phyloP scores from a whole-genome alignment of 2,113 vertebrate genomes.

The Callionymus lyra region DNA sequence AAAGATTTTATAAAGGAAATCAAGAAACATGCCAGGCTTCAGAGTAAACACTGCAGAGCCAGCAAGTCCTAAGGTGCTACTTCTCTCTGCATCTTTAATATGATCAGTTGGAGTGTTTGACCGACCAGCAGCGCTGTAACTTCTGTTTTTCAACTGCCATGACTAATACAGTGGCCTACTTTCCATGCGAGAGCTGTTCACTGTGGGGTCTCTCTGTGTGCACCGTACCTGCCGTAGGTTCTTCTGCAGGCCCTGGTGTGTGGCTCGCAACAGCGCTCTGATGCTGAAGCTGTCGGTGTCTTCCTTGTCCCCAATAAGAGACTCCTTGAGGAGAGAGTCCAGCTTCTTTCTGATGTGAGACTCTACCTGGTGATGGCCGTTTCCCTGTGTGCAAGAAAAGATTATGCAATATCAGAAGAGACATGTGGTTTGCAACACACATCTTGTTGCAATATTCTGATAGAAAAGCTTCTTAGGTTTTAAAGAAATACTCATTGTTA shows the following conservation, averaged over 20 bases:
- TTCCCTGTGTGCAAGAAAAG: constrained; percentile 61
- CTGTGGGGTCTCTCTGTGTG: background rate
- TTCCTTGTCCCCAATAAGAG: constrained; percentile 90
- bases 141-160: constrained; percentile 13
- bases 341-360: constrained; percentile 91
- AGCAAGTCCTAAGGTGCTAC: background rate
- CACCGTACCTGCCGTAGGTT: constrained; percentile 83
- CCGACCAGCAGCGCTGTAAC: constrained; percentile 1
- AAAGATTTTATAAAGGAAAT: background rate
- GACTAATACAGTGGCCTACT: constrained; percentile 39
- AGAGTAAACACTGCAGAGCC: constrained; percentile 5
- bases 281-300: constrained; percentile 93
- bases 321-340: constrained; percentile 89
- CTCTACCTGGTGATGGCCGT: constrained; percentile 87
- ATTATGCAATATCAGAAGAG: too few species aligned
- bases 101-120: constrained; percentile 15
- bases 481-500: too few species aligned
- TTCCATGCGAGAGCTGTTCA: constrained; percentile 8
- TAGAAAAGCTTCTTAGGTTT: too few species aligned
- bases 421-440: too few species aligned
- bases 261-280: constrained; percentile 82
- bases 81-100: background rate
- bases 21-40: background rate
- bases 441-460: too few species aligned
- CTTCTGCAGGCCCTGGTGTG: constrained; percentile 82